Evolutionary conservation across 2,888 invertebrate species (phyloP).

Genomic region (Drosophila anomalata): DNA sequence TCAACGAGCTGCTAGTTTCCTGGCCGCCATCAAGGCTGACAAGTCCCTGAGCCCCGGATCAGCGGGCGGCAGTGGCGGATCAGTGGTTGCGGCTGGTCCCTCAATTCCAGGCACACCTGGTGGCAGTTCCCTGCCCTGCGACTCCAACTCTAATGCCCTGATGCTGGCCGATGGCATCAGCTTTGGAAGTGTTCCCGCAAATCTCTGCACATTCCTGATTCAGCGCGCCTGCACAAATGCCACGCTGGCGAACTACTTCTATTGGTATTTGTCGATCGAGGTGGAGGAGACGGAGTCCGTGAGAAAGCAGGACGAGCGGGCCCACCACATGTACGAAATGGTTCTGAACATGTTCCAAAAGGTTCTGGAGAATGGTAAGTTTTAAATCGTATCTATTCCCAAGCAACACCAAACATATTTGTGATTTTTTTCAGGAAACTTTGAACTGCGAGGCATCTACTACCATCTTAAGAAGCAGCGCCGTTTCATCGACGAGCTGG

Average conservation of each 20-base stretch:
- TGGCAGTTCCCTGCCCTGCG: conserved; percentile 74
- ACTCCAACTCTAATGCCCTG: conserved; percentile 85
- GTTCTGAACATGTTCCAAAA: conserved; percentile 95
- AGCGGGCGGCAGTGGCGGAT: conserved; percentile 15
- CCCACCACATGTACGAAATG: conserved; percentile 93
- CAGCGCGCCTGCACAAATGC: conserved; percentile 94
- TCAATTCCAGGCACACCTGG: conserved; percentile 19
- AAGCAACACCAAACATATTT: no score
- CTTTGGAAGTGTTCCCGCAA: conserved; percentile 84
- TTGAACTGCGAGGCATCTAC: conserved; percentile 90
- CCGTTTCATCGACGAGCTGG: conserved; percentile 95
- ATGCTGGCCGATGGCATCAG: conserved; percentile 83
- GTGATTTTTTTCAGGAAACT: conserved; percentile 84
- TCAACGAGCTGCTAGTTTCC: conserved; percentile 51
- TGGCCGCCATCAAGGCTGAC: conserved; percentile 56
- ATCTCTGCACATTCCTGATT: conserved; percentile 96
- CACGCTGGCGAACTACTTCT: conserved; percentile 97
- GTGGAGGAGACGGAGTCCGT: conserved; percentile 93
- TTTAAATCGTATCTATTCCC: background rate
- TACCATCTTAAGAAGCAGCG: conserved; percentile 93
- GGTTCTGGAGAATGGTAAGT: conserved; percentile 87
- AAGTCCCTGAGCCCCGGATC: conserved; percentile 51
- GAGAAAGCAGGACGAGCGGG: conserved; percentile 89
- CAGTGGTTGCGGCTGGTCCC: conserved; percentile 7
- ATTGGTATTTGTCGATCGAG: conserved; percentile 98